Conservation (phyloP, 37 sponge, comb jelly and placozoan genomes). For the Haliclona indistincta region DNA sequence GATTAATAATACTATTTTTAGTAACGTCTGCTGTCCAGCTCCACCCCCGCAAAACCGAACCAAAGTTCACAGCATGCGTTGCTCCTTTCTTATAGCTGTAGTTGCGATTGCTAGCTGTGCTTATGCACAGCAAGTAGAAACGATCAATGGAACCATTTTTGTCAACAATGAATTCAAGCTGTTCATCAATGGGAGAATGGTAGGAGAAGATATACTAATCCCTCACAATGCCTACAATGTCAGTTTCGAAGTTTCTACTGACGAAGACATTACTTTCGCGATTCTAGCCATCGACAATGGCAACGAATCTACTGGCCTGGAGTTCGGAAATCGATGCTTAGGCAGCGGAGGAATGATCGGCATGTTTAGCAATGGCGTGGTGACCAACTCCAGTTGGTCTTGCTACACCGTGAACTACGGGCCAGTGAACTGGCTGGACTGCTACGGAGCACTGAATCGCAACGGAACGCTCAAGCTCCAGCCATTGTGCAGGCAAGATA, state of each 20-base stretch:
- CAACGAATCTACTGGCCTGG: constrained; percentile 23
- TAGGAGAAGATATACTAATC: constrained; percentile 1
- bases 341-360: constrained; percentile 25
- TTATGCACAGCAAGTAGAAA: not conserved
- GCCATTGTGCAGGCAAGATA: constrained; percentile 10
- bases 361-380: constrained; percentile 49
- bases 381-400: constrained; percentile 27
- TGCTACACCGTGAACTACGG: constrained; percentile 37
- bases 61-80: too few species aligned
- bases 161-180: constrained; percentile 29
- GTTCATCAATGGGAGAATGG: constrained; percentile 39
- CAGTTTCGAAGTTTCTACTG: constrained; percentile 19
- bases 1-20: too few species aligned
- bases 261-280: constrained; percentile 31
- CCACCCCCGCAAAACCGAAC: too few species aligned
- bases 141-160: constrained; percentile 32
- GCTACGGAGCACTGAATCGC: constrained; percentile 17
- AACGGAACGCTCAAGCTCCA: constrained; percentile 10
- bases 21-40: too few species aligned
- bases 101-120: too few species aligned
- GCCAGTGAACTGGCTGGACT: constrained; percentile 47
- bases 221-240: constrained; percentile 49
- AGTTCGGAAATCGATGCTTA: constrained; percentile 18
- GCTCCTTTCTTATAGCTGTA: too few species aligned
- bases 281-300: constrained; percentile 31